Evolutionary conservation across 1,140 invertebrate species (phyloP), one percentile per base, ranked within the genome.

Genomic region (Tetramorium simillimum): DNA sequence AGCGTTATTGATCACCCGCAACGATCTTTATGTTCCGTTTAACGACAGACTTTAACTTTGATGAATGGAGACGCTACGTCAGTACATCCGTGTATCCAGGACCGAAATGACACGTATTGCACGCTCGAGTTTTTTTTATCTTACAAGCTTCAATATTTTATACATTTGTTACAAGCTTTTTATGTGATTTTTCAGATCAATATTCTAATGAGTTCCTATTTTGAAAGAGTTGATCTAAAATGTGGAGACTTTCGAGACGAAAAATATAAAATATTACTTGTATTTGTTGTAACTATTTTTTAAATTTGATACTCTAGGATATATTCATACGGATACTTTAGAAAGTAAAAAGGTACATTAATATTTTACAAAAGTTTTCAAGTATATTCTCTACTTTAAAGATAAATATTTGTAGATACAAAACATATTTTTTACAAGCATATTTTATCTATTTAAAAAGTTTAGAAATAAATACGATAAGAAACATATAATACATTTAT

Each of bases 1-100:
- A 46, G 53, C 69, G 28, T 84, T 84, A 84, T 84, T 56, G 56
- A 75, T 84, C 53, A 75, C 69, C 28, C 40, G 56, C 62, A 18
- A 18, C 40, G 69, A 84, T 84, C 53, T 84, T 60, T 84, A 84
- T 49, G 58, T 84, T 40, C 49, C 80, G 16, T 53, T 82, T 75
- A 84, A 46, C 40, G 53, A 84, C 24, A 60, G 65, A 46, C 37
- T 46, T 56, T 56, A 53, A 51, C 46, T 46, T 81, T 12, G 33
- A 69, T n/a, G 33, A 70, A 60, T 75, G 33, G 33, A 56, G 14
- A 28, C 9, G 37, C 37, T 6, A 21, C 40, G 28, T 43, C 53
- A 10, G 12, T 60, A 60, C 6, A 24, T 65, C 12, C n/a, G 43
- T 43, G 40, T 21, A 40, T 58, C 21, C 24, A 14, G 3, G 1